Conservation (phyloP, 2,888 invertebrate species). For the Anorthoa munda region DNA sequence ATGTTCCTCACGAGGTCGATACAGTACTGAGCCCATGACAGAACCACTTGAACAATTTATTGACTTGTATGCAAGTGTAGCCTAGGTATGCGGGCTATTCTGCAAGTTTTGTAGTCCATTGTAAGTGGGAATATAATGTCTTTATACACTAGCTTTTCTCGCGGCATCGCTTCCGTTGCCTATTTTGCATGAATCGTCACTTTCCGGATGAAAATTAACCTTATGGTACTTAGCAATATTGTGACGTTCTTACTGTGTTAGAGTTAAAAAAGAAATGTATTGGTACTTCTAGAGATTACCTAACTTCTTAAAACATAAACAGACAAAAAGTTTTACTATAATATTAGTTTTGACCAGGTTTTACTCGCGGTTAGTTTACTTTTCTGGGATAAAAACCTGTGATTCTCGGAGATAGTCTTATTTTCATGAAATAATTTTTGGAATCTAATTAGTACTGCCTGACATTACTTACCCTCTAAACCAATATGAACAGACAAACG, state of each 20-base stretch:
- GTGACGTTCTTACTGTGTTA: no score
- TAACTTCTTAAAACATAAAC: not conserved
- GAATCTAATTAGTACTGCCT: no score
- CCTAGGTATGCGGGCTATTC: slow-evolving; percentile 13
- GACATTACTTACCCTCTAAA: not conserved
- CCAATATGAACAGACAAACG: not conserved
- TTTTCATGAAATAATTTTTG: not conserved
- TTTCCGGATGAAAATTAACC: no score
- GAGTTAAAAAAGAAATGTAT: no score
- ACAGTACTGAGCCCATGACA: slow-evolving; percentile 5
- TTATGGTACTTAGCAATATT: no score
- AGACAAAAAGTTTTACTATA: not conserved
- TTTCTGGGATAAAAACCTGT: no score
- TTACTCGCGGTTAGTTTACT: not conserved
- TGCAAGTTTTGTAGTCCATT: slow-evolving; percentile 6
- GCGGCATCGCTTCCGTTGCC: not conserved
- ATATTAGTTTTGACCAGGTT: not conserved
- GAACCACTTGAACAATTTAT: slow-evolving; percentile 19
- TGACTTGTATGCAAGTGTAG: not conserved
- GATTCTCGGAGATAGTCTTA: no score
- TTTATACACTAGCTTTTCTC: not conserved
- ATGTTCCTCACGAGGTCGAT: slow-evolving; percentile 19
- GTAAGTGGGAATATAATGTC: not conserved
- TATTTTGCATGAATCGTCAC: no score
- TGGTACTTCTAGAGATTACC: not conserved